Conservation (phyloP, 2,888 invertebrate genomes). For the Trichogramma evanescens region DNA sequence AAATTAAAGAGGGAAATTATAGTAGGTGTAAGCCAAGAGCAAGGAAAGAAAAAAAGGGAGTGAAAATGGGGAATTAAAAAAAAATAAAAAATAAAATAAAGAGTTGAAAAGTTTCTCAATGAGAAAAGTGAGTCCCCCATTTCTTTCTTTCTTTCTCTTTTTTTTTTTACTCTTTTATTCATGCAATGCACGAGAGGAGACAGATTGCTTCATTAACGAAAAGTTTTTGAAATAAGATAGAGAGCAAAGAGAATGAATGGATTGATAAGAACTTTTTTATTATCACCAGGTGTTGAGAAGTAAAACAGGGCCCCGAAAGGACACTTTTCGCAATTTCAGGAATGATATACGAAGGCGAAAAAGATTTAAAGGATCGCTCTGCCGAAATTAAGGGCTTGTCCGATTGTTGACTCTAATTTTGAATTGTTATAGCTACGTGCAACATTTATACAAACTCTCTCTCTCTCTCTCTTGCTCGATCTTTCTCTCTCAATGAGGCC, state of each 20-base stretch:
- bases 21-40: neutral
- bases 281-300: neutral
- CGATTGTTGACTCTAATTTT: too few species aligned
- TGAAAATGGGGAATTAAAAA: neutral
- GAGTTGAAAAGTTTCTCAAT: constrained; percentile 5
- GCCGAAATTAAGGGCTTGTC: too few species aligned
- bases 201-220: constrained; percentile 22
- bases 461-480: too few species aligned
- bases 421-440: too few species aligned
- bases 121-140: too few species aligned
- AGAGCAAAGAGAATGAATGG: constrained; percentile 7
- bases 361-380: too few species aligned
- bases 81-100: neutral
- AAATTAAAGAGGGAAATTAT: neutral
- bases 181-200: constrained; percentile 5
- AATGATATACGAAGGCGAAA: too few species aligned
- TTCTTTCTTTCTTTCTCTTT: too few species aligned
- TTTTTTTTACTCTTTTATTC: constrained; percentile 1
- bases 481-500: too few species aligned
- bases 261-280: constrained; percentile 13
- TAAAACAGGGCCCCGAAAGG: too few species aligned
- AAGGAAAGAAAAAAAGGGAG: neutral
- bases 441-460: too few species aligned
- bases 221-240: constrained; percentile 21
- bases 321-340: too few species aligned